Base-by-base conservation (phyloP, 1,140 invertebrate genomes). In the Drosophila cardini region DNA sequence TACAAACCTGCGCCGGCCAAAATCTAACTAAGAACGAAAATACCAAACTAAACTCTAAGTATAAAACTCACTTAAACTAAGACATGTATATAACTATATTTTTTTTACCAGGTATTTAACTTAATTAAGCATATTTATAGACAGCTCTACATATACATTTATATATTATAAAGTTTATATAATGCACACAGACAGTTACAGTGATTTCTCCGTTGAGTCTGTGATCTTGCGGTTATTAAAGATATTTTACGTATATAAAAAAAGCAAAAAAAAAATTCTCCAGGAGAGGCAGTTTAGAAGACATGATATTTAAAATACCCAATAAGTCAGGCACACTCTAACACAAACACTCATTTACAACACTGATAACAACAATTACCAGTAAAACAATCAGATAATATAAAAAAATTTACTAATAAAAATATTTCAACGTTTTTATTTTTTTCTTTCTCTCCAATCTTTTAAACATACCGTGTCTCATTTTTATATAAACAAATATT, bases 1-100 rank as follows among this genome's bases (percentile, higher is more conserved):
- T 87, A 87, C 83, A 86, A 86, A 79, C 84, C 80, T 89, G 83
- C 69, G 83, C 83, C 83, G 83, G 83, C 83, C 72, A 75, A 75
- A 75, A 75, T 57, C 67, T 73, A 67, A 56, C 82, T 71, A 75
- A 60, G 70, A 30, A 50, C 21, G 42, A 15, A 75, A 76, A 78
- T 52, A 77, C 71, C 53, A 67, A 83, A 64, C 68, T 89, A 87
- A 79, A 83, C 68, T 87, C 79, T 87, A 89, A 87, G 84, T 83
- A 87, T 87, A 83, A 76, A 80, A 69, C 57, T 79, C 62, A 80
- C 52, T 42, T 56, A 80, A 67, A 60, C 50, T 84, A 84, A 82
- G 61, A 82, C 75, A 82, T 78, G 71, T 36, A 63, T 72, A 70
- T 18, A 82, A 75, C 71, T 36, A 58, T 72, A 70, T 18, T 4